Percentiles rank a stretch among this genome's conserved stretches.
Conservation (phyloP, 1,140 invertebrate genomes). For the Manduca sexta region DNA sequence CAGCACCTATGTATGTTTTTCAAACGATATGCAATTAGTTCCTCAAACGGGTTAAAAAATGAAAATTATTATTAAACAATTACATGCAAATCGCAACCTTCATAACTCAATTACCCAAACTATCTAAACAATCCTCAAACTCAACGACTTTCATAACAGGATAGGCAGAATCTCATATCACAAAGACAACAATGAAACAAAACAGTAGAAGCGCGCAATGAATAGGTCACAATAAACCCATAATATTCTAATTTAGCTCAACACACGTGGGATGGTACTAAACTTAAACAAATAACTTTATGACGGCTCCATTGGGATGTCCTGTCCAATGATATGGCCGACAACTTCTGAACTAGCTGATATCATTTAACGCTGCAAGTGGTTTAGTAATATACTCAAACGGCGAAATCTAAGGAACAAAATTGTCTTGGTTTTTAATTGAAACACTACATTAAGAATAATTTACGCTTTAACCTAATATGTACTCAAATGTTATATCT, state of each 20-base stretch:
- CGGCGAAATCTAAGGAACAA: neutral
- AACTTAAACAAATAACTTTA: constrained; percentile 72
- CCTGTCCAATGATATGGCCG: constrained; percentile 33
- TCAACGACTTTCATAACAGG: no score
- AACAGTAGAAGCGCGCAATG: constrained; percentile 50
- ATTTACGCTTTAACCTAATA: constrained; percentile 37
- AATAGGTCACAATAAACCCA: constrained; percentile 51
- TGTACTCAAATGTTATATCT: neutral
- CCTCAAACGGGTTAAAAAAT: no score
- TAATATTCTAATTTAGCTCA: constrained; percentile 50
- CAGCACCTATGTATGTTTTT: no score
- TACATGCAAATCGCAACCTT: no score
- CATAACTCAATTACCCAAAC: no score
- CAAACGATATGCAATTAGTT: no score
- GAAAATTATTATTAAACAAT: no score
- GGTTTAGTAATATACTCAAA: neutral
- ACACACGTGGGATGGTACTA: constrained; percentile 57
- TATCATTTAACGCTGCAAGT: neutral
- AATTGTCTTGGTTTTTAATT: constrained; percentile 12
- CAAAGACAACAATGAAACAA: constrained; percentile 1
- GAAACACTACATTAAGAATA: constrained; percentile 22
- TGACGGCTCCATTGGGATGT: constrained; percentile 64
- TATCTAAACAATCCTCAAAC: no score
- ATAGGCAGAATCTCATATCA: neutral
- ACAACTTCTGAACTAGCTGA: constrained; percentile 10